Percentiles rank a stretch among this genome's conserved stretches.
Evolutionary conservation across 1,140 invertebrate species (phyloP).

Genomic region (Halyomorpha halys): DNA sequence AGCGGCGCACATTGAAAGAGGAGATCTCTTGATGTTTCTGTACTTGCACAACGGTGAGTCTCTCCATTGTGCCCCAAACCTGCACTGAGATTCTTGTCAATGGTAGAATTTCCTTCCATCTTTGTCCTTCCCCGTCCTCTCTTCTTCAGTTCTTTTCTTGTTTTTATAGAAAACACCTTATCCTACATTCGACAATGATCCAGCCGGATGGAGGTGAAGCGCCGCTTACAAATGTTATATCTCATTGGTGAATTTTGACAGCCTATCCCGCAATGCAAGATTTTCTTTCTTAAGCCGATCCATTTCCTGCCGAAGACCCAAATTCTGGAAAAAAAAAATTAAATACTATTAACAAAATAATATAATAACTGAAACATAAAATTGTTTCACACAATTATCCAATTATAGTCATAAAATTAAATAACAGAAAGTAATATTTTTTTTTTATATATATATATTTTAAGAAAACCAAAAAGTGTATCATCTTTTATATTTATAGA

Average conservation of each 20-base stretch:
- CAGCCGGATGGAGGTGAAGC: conserved; percentile 16
- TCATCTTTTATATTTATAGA: no score
- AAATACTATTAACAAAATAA: no score
- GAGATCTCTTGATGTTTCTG: conserved; percentile 15
- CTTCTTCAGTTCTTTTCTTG: conserved; percentile 1
- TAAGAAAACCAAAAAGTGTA: no score
- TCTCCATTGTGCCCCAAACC: not conserved
- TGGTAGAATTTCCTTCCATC: not conserved
- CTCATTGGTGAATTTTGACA: conserved; percentile 60
- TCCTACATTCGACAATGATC: conserved; percentile 12
- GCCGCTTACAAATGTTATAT: conserved; percentile 27
- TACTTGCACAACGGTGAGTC: not conserved
- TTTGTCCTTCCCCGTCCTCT: not conserved
- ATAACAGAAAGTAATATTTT: no score
- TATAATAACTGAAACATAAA: no score
- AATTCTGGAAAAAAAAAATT: conserved; percentile 50
- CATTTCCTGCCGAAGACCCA: conserved; percentile 72
- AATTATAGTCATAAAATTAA: no score
- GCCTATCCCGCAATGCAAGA: conserved; percentile 69
- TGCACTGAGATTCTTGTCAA: conserved; percentile 20
- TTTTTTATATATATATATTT: no score
- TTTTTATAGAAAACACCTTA: not conserved
- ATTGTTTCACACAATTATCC: no score
- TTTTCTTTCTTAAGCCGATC: conserved; percentile 86
- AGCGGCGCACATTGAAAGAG: conserved; percentile 18